Conservation (phyloP, 2,888 invertebrate genomes). For the Melanargia galathea region DNA sequence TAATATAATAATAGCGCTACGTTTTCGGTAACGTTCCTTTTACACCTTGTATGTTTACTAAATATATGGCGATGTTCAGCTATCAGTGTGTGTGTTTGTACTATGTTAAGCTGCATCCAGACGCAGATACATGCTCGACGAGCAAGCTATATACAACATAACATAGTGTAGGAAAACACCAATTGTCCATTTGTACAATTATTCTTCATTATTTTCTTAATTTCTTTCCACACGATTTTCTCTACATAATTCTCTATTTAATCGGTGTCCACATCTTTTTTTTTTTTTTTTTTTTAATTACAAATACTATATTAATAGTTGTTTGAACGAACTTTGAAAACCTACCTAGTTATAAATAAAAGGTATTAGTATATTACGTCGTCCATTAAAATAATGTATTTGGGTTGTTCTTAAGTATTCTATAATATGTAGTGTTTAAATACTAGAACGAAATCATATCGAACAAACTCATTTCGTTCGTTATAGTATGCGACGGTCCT, state of each 20-base stretch:
- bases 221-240: too few species aligned
- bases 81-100: background rate
- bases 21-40: too few species aligned
- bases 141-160: background rate
- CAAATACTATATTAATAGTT: background rate
- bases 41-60: background rate
- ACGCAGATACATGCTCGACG: background rate
- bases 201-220: too few species aligned
- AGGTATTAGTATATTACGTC: background rate
- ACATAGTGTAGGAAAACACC: background rate
- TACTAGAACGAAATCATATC: background rate
- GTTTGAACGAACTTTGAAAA: background rate
- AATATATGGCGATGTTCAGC: background rate
- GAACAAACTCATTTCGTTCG: background rate
- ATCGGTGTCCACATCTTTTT: too few species aligned
- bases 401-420: constrained; percentile 8
- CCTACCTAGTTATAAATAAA: background rate
- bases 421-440: background rate
- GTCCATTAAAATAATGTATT: constrained; percentile 11
- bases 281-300: too few species aligned
- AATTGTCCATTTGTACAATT: too few species aligned
- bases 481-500: background rate
- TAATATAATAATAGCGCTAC: too few species aligned
- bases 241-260: too few species aligned
- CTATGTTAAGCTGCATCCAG: background rate